These are phyloP conservation scores for Tinamus major DNA, from an alignment of 2,797 vertebrate genomes.

Conservation along the genomic window DNA sequence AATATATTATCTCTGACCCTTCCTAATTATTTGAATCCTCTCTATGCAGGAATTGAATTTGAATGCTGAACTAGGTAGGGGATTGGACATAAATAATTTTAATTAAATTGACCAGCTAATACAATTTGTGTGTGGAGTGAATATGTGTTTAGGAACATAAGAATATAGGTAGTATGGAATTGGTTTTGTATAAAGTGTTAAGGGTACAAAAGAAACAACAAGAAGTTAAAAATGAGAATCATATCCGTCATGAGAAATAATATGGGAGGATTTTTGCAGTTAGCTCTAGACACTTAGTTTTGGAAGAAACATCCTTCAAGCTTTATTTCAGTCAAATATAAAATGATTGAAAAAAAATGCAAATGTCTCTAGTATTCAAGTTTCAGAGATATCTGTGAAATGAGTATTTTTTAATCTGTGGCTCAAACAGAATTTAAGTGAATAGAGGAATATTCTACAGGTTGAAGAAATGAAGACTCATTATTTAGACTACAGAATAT, in stretches of 20 bases:
- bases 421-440: background rate
- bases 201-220: background rate
- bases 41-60: rapidly evolving
- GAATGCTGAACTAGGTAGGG: rapidly evolving
- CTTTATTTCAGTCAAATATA: background rate
- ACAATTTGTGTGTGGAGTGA: background rate
- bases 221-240: rapidly evolving
- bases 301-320: background rate
- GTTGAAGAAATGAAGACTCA: background rate
- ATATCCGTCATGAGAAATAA: background rate
- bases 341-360: background rate
- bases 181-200: background rate
- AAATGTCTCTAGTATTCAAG: background rate
- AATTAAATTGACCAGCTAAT: background rate
- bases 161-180: background rate
- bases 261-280: background rate
- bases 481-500: background rate
- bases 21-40: rapidly evolving
- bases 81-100: rapidly evolving
- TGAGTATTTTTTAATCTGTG: background rate
- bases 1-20: rapidly evolving
- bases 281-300: background rate
- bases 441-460: background rate
- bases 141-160: background rate
- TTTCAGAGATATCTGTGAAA: background rate